Percentiles rank a stretch among this genome's conserved stretches.
Evolutionary conservation across 92 coral and sea anemone genomes (phyloP).

Genomic region (Epizoanthus ramosus): DNA sequence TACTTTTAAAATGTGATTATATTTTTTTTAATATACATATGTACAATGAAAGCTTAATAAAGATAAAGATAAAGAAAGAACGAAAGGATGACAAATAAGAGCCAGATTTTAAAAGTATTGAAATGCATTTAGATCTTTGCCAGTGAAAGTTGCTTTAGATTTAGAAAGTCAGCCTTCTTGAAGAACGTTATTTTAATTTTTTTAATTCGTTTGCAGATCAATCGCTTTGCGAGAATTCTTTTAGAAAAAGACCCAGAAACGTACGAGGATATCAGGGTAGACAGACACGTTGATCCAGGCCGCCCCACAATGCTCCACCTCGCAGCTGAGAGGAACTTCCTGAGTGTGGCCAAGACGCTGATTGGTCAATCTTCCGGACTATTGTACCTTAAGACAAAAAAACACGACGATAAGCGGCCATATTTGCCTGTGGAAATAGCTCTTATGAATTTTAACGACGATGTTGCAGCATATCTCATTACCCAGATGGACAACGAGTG

Average conservation of each 20-base stretch:
- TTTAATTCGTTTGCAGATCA: slow-evolving; percentile 49
- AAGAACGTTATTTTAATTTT: neutral
- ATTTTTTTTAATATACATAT: too few species aligned
- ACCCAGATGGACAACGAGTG: slow-evolving; percentile 74
- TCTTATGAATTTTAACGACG: slow-evolving; percentile 57
- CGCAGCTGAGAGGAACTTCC: slow-evolving; percentile 74
- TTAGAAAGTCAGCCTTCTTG: too few species aligned
- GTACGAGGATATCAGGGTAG: slow-evolving; percentile 75
- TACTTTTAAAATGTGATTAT: too few species aligned
- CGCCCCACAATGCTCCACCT: slow-evolving; percentile 73
- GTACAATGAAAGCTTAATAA: too few species aligned
- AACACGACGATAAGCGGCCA: slow-evolving; percentile 53
- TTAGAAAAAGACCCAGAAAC: slow-evolving; percentile 71
- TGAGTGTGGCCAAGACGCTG: slow-evolving; percentile 69
- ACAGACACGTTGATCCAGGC: slow-evolving; percentile 48
- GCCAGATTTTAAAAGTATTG: too few species aligned
- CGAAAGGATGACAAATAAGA: too few species aligned
- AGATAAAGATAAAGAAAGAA: too few species aligned
- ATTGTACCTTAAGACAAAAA: slow-evolving; percentile 64
- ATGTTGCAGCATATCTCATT: slow-evolving; percentile 64
- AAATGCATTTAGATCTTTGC: too few species aligned
- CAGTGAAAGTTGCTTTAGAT: too few species aligned
- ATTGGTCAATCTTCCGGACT: slow-evolving; percentile 73
- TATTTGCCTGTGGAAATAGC: slow-evolving; percentile 73
- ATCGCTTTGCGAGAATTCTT: slow-evolving; percentile 67